Evolutionary conservation across 2,113 vertebrate species (phyloP).

Genomic region (pig (Sus scrofa)): T2T-Sscrofa CM000814.6:69176001-69176500

Average conservation of each 20-base stretch:
- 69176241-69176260: background rate
- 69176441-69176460: background rate
- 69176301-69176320: background rate
- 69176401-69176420: background rate
- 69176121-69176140: background rate
- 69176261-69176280: background rate
- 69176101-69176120: background rate
- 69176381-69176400: background rate
- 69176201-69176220: background rate
- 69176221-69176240: background rate
- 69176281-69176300: background rate
- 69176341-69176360: constrained; percentile 1
- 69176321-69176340: background rate
- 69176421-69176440: background rate
- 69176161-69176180: background rate
- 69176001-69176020: background rate
- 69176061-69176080: background rate
- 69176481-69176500: background rate
- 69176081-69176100: background rate
- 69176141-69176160: background rate
- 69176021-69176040: background rate
- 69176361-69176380: background rate
- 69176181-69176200: background rate
- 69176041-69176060: constrained; percentile 16
- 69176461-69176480: background rate